These are phyloP conservation scores for Podarcis raffonei DNA, from an alignment of 2,113 vertebrate species.

Conservation along the genomic window DNA sequence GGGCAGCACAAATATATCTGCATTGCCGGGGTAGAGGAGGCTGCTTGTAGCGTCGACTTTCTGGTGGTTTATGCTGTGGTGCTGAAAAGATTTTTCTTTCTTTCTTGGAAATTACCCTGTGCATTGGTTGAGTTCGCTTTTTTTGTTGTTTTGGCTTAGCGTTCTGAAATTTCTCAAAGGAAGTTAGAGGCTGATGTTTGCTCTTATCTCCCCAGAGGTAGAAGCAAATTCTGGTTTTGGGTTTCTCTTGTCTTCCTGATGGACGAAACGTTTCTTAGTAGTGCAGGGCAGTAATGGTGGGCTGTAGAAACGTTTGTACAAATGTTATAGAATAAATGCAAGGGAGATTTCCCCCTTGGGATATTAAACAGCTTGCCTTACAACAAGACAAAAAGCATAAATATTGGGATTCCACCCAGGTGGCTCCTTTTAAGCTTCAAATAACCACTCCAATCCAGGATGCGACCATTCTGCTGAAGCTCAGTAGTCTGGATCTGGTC, in stretches of 20 bases:
- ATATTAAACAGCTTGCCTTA: background rate
- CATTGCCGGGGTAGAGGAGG: conserved; percentile 20
- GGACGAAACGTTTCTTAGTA: conserved; percentile 50
- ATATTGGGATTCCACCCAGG: too few relatives aligned
- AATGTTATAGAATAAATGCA: background rate
- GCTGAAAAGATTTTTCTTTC: conserved; percentile 17
- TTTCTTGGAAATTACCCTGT: conserved; percentile 75
- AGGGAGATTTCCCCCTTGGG: accelerated
- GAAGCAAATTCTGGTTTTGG: conserved; percentile 50
- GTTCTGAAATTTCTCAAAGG: conserved; percentile 69
- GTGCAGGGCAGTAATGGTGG: background rate
- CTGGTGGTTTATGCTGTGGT: conserved; percentile 67
- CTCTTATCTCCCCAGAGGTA: conserved; percentile 55
- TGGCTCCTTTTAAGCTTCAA: background rate
- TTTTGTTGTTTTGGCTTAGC: conserved; percentile 52
- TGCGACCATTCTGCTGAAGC: too few relatives aligned
- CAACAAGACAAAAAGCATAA: background rate
- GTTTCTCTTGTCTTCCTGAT: conserved; percentile 39
- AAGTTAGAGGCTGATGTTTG: conserved; percentile 72
- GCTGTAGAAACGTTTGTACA: conserved; percentile 10
- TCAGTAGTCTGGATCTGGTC: background rate
- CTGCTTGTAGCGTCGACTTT: conserved; percentile 51
- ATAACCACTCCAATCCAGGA: background rate
- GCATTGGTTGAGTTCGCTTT: conserved; percentile 67
- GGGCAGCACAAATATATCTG: background rate